These are phyloP conservation scores for Heliconius melpomene DNA, from an alignment of 1,140 invertebrate species.

Conservation along the genomic window DNA sequence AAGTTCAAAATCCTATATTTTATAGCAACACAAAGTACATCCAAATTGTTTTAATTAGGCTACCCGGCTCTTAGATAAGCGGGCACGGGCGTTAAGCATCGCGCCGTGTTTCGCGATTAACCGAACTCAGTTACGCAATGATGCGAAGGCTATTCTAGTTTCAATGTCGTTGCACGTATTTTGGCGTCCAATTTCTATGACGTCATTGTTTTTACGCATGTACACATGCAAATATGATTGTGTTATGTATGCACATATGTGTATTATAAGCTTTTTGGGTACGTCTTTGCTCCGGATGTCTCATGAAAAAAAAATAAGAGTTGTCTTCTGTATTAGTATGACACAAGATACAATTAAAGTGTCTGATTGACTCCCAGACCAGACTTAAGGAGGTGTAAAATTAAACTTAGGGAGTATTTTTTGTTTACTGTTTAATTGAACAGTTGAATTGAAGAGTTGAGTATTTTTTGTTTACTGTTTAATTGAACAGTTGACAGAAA, in stretches of 20 bases:
- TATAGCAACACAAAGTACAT: background rate
- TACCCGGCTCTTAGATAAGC: conserved; percentile 20
- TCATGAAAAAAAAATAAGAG: no score
- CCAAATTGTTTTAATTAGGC: background rate
- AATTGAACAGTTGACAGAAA: no score
- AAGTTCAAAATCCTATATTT: background rate
- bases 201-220: conserved; percentile 22
- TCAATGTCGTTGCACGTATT: conserved; percentile 47
- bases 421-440: no score
- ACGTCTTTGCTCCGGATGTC: no score
- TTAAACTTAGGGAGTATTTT: no score
- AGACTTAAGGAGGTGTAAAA: no score
- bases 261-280: background rate
- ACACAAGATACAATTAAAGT: no score
- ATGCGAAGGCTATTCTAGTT: conserved; percentile 52
- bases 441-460: no score
- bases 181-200: conserved; percentile 43
- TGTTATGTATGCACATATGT: background rate
- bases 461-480: no score
- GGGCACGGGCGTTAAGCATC: conserved; percentile 19
- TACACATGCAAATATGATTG: background rate
- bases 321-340: no score
- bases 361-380: no score
- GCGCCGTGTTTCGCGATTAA: conserved; percentile 27
- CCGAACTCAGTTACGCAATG: conserved; percentile 43